Evolutionary conservation across 2,888 invertebrate genomes (phyloP), one percentile per base, ranked within the genome.

Genomic region (Diplazon laetatorius): DNA sequence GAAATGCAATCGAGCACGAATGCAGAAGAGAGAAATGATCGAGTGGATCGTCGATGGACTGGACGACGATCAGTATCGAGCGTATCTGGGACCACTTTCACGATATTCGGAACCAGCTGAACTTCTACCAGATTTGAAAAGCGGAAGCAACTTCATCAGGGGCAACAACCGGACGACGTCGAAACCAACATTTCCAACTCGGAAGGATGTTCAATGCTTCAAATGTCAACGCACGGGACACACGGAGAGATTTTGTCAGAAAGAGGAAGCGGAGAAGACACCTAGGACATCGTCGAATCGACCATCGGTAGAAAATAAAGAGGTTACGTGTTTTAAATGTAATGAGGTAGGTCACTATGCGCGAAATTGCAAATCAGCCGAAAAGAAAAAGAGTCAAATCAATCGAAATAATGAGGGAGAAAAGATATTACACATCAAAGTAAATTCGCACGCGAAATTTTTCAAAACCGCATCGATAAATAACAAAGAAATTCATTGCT

Each of bases 41-140:
- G 81, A 84, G 35, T 82, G 81, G 83, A 80, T 83, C n/a, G 69
- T 82, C 3, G 71, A 82, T 68, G 83, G 81, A 16, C 46, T 81
- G 50, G 69, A 76, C 20, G 57, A 81, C 44, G 25, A 70, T 78
- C 62, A 52, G 62, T 80, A 68, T 30, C 70, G 78, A 16, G 81
- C 82, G 73, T 74, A 65, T 52, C 60, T 81, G 42, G 83, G 83
- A 60, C 83, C 83, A 18, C 57, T 84, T 10, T 63, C 65, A n/a
- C 69, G 73, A 55, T 85, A 85, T 62, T 18, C 12, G 8, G 76
- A 73, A 52, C 63, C 79, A 9, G 63, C 66, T 18, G 63, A 82
- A 30, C 57, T 82, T 16, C 48, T 83, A 39, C 80, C 73, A 50
- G 80, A 81, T 72, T 76, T 80, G 42, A 84, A 80, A 63, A 78